Evolutionary conservation across 2,797 vertebrate genomes (phyloP), one percentile per base, ranked within the genome.

Genomic region (Bryconaethiops microstoma): DNA sequence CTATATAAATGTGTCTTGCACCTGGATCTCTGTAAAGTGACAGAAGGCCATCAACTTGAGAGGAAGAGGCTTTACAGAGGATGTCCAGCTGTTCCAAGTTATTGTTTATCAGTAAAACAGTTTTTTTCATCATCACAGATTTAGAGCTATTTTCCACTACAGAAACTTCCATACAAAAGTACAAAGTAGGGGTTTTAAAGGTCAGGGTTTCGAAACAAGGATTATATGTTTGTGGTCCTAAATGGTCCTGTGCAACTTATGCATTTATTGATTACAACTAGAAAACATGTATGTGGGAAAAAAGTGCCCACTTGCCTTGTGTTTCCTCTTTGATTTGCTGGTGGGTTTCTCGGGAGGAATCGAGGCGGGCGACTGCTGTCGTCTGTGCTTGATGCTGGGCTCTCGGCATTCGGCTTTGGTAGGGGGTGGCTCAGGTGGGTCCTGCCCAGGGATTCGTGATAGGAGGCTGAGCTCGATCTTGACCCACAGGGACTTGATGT

Each of bases 401-500:
- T 97, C 96, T 87, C 93, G 94, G 7, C 90, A 83, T 75, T 96
- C 95, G 2, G 82, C 87, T 89, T 95, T 96, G 79, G 92, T 82
- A 57, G 92, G 71, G 0, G 87, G 76, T 45, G 55, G 89, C 82
- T 93, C 93, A 17, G 92, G 91, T 45, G 90, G 81, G 25, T 93
- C 93, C 89, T 95, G 95, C 29, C 95, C 95, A 0, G 97, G 97
- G 72, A 97, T 93, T 88, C 95, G 94, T 67, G 95, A 95, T 57
- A 99, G 92, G 65, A 98, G 92, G 84, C 92, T 94, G 83, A 99
- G 95, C 78, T 99, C 94, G 80, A 99, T 98, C 92, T 99, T 99
- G 88, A 99, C 97, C 97, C 97, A 99, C 70, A 99, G 92, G 76
- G 94, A 96, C 90, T 96, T 97, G 71, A 93, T 87, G 23, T 96